Base-by-base conservation (phyloP, 2,113 vertebrate species). In the Ceyx margarethae region DNA sequence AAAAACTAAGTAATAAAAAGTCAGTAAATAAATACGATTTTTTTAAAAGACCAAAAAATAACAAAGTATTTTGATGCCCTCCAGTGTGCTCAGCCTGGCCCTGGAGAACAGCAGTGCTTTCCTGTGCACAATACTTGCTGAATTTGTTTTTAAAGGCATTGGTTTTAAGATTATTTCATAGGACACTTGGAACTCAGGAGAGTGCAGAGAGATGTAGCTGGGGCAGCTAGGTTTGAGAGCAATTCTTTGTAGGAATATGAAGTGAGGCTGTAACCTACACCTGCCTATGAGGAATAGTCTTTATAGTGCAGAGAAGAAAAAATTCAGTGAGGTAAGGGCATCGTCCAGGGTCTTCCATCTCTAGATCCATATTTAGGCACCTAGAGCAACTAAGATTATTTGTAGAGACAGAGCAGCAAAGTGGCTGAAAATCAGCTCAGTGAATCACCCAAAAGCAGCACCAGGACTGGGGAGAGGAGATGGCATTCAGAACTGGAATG, bases 401-500 rank as follows among this genome's bases (percentile, higher is more conserved):
- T 22, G 20, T 72, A 40, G 35, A 78, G 8, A 7, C 62, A 29
- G 22, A 78, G 28, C 35, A 22, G 33, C 28, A 50, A 51, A 56
- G 22, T 54, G 28, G 80, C 31, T 72, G 56, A 84, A 88, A 88
- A 42, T 51, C 3, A 73, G 67, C n/a, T 56, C 29, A 58, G 12
- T 50, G 46, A 69, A 60, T 42, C 54, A 51, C 22, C 20, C 60
- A 48, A 73, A 87, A 76, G 35, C 73, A 89, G 6, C 28, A 64
- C 21, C 53, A 64, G 26, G 13, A 15, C 17, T 82, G 50, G 35
- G 45, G 29, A 28, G 31, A n/a, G 57, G 85, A 93, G 64, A 15
- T 93, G 87, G 77, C 60, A 2, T 81, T 87, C 57, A 87, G 87
- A 95, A 90, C 90, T 93, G 86, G 68, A 91, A 57, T 85, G 81